These are phyloP conservation scores for Ceyx margarethae DNA, from an alignment of 2,113 vertebrate species.

Conservation along the genomic window DNA sequence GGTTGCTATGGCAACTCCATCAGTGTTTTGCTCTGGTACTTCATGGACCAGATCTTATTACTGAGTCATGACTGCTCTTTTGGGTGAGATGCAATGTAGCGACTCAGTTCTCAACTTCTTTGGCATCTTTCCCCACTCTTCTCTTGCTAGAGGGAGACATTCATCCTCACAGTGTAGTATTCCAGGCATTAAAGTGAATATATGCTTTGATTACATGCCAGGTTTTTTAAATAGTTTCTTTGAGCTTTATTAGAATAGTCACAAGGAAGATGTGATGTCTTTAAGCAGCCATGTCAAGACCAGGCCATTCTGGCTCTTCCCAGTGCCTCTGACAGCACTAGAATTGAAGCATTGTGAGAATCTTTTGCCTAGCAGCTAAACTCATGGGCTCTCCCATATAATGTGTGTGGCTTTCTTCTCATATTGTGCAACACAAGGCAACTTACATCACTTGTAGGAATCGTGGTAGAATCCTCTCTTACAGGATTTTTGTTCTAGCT, in stretches of 20 bases:
- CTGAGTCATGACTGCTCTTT: constrained; percentile 32
- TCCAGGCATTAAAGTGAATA: background rate
- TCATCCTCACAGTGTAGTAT: background rate
- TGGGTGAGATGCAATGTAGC: background rate
- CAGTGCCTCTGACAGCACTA: background rate
- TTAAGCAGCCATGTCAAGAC: background rate
- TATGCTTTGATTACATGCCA: background rate
- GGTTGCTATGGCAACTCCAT: background rate
- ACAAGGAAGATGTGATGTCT: background rate
- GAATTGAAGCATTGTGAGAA: background rate
- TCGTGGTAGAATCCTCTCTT: background rate
- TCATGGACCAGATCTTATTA: background rate
- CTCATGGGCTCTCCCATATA: background rate
- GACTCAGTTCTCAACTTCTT: background rate
- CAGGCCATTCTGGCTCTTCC: background rate
- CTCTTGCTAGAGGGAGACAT: background rate
- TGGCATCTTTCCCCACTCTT: constrained; percentile 1
- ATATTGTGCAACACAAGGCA: background rate
- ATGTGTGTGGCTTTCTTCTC: background rate
- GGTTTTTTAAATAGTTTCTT: constrained; percentile 8
- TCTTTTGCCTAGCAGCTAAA: background rate
- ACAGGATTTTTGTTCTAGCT: background rate
- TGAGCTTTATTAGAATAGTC: background rate
- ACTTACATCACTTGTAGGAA: background rate
- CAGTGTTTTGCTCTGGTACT: background rate